phyloP scores from a whole-genome alignment of 2,797 vertebrate genomes.

The Esox lucius region DNA sequence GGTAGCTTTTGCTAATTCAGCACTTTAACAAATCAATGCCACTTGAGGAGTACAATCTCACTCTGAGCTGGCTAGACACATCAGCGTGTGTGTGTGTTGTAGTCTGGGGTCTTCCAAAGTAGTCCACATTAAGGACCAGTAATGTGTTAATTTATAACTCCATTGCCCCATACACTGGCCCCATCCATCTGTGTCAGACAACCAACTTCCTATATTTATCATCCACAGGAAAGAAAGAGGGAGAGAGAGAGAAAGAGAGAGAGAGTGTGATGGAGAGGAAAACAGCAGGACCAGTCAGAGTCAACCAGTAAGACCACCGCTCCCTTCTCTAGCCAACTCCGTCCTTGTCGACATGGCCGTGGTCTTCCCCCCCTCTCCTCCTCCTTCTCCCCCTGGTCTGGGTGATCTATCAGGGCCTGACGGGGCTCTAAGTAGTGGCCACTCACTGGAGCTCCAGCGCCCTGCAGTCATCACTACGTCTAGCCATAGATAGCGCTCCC shows the following conservation, averaged over 20 bases:
- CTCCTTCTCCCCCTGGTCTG: slow-evolving; percentile 64
- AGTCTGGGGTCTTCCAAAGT: slow-evolving; percentile 85
- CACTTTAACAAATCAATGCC: slow-evolving; percentile 99
- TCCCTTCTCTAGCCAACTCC: slow-evolving; percentile 38
- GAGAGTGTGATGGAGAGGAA: slow-evolving; percentile 8
- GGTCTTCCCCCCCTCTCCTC: slow-evolving; percentile 21
- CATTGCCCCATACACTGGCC: slow-evolving; percentile 86
- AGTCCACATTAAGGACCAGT: slow-evolving; percentile 93
- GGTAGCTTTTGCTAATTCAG: slow-evolving; percentile 94
- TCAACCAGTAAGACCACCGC: slow-evolving; percentile 62
- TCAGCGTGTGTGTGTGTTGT: slow-evolving; percentile 59
- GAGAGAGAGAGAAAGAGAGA: neutral
- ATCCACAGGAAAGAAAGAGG: slow-evolving; percentile 64
- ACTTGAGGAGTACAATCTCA: slow-evolving; percentile 95
- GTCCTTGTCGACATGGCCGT: slow-evolving; percentile 47
- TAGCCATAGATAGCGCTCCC: slow-evolving; percentile 71
- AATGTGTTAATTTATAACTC: slow-evolving; percentile 99
- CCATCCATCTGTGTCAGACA: slow-evolving; percentile 97
- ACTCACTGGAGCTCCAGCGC: slow-evolving; percentile 76
- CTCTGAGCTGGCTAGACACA: slow-evolving; percentile 88
- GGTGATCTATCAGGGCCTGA: slow-evolving; percentile 86
- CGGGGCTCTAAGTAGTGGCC: slow-evolving; percentile 72
- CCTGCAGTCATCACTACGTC: slow-evolving; percentile 77
- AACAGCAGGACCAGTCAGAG: slow-evolving; percentile 20
- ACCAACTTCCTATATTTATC: slow-evolving; percentile 92